Evolutionary conservation across 1,140 invertebrate genomes (phyloP).

Genomic region (Potamilus streckersoni): DNA sequence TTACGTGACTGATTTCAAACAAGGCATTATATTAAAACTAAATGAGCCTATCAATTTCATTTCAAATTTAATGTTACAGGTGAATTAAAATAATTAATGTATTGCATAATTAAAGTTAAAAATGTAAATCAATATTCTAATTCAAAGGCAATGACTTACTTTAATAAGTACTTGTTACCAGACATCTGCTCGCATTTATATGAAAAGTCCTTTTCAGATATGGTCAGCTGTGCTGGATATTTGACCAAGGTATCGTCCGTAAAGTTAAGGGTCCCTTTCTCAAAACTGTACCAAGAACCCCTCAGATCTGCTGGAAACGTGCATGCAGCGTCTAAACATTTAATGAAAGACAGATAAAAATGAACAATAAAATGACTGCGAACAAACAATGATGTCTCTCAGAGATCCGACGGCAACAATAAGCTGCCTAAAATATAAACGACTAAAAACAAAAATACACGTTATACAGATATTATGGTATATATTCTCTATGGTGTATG

Average conservation of each 20-base stretch:
- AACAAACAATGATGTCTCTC: too few relatives aligned
- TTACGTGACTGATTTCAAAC: too few relatives aligned
- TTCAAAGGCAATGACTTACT: constrained; percentile 5
- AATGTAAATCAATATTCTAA: background rate
- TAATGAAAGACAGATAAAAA: background rate
- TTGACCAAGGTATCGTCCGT: constrained; percentile 2
- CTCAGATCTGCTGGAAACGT: constrained; percentile 13
- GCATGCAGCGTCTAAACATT: background rate
- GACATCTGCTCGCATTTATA: constrained; percentile 12
- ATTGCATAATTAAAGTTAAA: too few relatives aligned
- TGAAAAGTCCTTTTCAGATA: background rate
- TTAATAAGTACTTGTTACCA: constrained; percentile 14
- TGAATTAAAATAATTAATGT: too few relatives aligned
- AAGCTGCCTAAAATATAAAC: too few relatives aligned
- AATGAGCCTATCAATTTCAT: too few relatives aligned
- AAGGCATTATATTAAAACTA: too few relatives aligned
- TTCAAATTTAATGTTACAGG: too few relatives aligned
- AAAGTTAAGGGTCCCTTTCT: constrained; percentile 21
- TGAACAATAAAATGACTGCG: background rate
- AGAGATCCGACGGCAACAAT: too few relatives aligned
- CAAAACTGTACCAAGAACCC: constrained; percentile 22
- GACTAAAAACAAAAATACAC: too few relatives aligned
- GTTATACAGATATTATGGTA: too few relatives aligned
- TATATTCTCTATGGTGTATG: too few relatives aligned
- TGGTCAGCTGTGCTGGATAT: constrained; percentile 4